Evolutionary conservation across 2,113 vertebrate species (phyloP).

Genomic region (Anthoscopus minutus): DNA sequence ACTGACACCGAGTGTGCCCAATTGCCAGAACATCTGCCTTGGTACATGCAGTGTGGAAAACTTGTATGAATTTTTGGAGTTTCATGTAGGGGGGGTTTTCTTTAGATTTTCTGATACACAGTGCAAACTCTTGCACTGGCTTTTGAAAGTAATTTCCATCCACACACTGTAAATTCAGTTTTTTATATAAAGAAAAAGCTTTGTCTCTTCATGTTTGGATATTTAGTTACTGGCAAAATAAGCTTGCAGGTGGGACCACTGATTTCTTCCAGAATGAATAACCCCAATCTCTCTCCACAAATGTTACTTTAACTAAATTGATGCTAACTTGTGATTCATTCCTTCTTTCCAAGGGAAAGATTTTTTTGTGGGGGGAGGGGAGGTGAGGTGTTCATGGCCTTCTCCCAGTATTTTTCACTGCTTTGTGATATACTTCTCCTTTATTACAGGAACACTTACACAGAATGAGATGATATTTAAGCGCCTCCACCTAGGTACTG

Average conservation of each 20-base stretch:
- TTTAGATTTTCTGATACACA: neutral
- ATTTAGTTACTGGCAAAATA: neutral
- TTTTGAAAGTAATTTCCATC: neutral
- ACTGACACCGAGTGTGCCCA: neutral
- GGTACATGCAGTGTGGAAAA: neutral
- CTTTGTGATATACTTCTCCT: neutral
- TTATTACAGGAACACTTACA: constrained; percentile 87
- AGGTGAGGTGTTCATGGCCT: neutral
- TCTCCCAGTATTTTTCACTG: neutral
- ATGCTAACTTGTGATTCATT: neutral
- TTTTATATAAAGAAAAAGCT: neutral
- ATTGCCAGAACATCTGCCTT: neutral
- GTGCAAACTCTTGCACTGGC: neutral
- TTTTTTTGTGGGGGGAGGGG: rapidly evolving
- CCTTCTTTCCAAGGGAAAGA: neutral
- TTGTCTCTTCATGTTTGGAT: neutral
- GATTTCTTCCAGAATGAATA: neutral
- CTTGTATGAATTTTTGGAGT: neutral
- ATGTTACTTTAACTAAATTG: neutral
- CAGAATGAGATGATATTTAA: constrained; percentile 98
- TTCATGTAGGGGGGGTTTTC: rapidly evolving
- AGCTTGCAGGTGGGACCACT: neutral
- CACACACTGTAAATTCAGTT: neutral
- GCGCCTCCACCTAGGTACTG: constrained; percentile 93
- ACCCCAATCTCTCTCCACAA: neutral